Conservation (phyloP, 2,113 vertebrate genomes). For the Embiotoca jacksoni region DNA sequence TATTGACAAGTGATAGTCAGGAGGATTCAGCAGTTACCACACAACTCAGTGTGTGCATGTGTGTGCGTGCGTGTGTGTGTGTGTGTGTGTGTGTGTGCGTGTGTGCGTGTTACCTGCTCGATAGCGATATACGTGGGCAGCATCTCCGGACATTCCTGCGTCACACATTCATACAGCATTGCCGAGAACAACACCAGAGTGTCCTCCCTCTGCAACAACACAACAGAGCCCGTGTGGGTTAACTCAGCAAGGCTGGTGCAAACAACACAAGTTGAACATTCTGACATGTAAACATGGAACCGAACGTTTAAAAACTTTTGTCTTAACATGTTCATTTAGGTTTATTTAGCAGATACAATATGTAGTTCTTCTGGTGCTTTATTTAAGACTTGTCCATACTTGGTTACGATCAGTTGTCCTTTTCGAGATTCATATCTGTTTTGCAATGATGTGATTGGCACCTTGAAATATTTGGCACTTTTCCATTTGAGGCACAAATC, state of each 20-base stretch:
- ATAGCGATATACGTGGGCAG: conserved; percentile 95
- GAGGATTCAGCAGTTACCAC: not conserved
- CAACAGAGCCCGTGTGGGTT: conserved; percentile 6
- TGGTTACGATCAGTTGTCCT: not conserved
- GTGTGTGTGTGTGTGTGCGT: too few relatives aligned
- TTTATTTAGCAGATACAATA: too few relatives aligned
- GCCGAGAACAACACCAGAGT: conserved; percentile 92
- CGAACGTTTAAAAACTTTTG: too few relatives aligned
- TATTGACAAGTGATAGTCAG: not conserved
- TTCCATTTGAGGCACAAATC: not conserved
- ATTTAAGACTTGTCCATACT: too few relatives aligned
- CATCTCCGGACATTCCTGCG: conserved; percentile 98
- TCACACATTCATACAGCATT: conserved; percentile 96
- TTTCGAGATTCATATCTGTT: not conserved
- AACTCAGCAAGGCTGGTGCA: not conserved
- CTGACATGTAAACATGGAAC: not conserved
- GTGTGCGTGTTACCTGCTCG: conserved; percentile 88
- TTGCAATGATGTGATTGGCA: too few relatives aligned
- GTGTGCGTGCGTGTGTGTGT: not conserved
- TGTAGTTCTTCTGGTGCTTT: too few relatives aligned
- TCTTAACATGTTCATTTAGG: too few relatives aligned
- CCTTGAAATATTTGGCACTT: not conserved
- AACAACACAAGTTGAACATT: too few relatives aligned
- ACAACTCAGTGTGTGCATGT: not conserved
- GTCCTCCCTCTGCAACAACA: conserved; percentile 88